phyloP scores from a whole-genome alignment of 2,888 invertebrate genomes.

The Brachylomia viminalis region DNA sequence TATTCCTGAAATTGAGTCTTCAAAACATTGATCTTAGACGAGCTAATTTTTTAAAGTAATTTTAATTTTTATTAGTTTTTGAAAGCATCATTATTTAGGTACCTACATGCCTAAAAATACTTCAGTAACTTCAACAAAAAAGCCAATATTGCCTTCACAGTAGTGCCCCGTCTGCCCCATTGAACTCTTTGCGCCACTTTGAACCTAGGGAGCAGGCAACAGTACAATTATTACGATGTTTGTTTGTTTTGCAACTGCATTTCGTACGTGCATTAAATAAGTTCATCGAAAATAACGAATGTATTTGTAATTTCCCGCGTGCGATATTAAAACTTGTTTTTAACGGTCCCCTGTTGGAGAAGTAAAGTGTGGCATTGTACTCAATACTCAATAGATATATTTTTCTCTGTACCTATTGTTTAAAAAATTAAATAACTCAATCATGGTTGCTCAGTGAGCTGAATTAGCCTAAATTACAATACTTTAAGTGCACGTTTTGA shows the following conservation, averaged over 20 bases:
- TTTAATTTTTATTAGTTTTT: too few species aligned
- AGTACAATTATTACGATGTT: slow-evolving; percentile 77
- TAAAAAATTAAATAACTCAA: not conserved
- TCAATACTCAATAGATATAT: too few species aligned
- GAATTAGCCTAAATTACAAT: not conserved
- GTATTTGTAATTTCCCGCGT: slow-evolving; percentile 62
- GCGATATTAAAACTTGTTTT: slow-evolving; percentile 51
- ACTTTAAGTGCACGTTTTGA: too few species aligned
- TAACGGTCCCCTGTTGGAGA: slow-evolving; percentile 23
- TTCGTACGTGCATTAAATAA: slow-evolving; percentile 75
- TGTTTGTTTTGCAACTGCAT: slow-evolving; percentile 78
- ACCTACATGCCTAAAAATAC: not conserved
- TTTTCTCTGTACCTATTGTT: too few species aligned
- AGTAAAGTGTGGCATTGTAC: not conserved
- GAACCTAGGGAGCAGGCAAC: slow-evolving; percentile 70
- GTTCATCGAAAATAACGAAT: slow-evolving; percentile 57
- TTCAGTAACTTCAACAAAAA: not conserved
- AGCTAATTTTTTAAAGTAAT: not conserved
- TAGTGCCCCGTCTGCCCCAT: slow-evolving; percentile 19
- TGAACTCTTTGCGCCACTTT: slow-evolving; percentile 53
- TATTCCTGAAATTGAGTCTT: too few species aligned
- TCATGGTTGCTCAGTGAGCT: too few species aligned
- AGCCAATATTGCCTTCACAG: slow-evolving; percentile 21
- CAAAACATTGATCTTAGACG: slow-evolving; percentile 4
- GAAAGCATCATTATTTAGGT: slow-evolving; percentile 15